These are phyloP conservation scores for Myopa testacea DNA, from an alignment of 2,888 invertebrate species.

Conservation along the genomic window DNA sequence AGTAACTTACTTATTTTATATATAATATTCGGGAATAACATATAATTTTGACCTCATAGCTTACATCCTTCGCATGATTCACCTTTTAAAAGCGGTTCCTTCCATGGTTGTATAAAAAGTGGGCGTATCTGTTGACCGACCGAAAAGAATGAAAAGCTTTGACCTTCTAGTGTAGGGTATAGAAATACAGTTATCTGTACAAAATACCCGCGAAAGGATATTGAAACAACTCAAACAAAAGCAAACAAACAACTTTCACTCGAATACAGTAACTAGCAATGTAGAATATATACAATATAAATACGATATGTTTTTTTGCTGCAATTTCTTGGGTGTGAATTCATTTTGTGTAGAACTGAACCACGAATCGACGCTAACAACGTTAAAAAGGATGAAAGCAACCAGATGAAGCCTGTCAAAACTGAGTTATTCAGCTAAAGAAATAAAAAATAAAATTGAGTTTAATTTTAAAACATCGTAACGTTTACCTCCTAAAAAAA, in stretches of 20 bases:
- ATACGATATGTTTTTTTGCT: not conserved
- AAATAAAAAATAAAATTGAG: slow-evolving; percentile 28
- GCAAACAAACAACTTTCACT: not conserved
- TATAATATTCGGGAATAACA: no score
- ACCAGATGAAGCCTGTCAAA: not conserved
- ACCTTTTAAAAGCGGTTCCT: no score
- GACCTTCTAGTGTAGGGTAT: no score
- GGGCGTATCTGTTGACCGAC: no score
- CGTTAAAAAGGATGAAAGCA: not conserved
- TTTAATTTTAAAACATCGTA: slow-evolving; percentile 36
- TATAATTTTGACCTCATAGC: no score
- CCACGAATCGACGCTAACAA: not conserved
- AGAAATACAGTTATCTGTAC: no score
- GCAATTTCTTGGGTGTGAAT: not conserved
- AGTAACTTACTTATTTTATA: no score
- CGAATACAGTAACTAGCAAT: not conserved
- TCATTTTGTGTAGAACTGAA: slow-evolving; percentile 37
- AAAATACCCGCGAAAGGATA: not conserved
- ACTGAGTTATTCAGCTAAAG: slow-evolving; percentile 25
- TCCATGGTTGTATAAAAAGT: no score
- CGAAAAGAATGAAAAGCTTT: no score
- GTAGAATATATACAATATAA: not conserved
- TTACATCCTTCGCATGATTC: no score
- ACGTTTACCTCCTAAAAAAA: slow-evolving; percentile 31
- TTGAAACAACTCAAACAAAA: not conserved